Conservation (phyloP, 2,113 vertebrate genomes). For the Parus major region DNA sequence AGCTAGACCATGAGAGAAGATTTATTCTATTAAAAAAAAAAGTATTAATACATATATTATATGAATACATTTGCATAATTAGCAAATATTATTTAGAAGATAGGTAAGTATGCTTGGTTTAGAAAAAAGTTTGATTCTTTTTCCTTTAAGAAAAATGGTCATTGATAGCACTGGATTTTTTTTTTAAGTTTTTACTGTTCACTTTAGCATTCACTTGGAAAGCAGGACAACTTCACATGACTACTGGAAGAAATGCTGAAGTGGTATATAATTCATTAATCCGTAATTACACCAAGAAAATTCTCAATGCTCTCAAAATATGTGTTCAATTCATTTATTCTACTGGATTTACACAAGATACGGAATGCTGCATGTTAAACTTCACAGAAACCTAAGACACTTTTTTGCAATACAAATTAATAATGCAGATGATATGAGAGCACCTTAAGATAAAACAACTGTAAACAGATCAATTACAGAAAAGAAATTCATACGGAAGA, state of each 20-base stretch:
- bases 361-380: background rate
- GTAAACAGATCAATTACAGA: background rate
- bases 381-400: background rate
- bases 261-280: background rate
- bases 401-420: background rate
- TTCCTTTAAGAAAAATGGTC: background rate
- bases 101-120: background rate
- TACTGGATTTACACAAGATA: background rate
- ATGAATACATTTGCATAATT: background rate
- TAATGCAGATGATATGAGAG: background rate
- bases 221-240: background rate
- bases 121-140: background rate
- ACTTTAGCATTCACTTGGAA: background rate
- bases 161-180: background rate
- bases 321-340: background rate
- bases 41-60: rapidly evolving
- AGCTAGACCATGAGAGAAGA: background rate
- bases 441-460: background rate
- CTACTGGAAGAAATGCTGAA: background rate
- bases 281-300: background rate
- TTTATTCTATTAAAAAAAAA: background rate
- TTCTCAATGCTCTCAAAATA: background rate
- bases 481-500: background rate
- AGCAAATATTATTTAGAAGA: background rate
- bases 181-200: background rate